phyloP scores from a whole-genome alignment of 1,140 invertebrate species.

The Proales similis region DNA sequence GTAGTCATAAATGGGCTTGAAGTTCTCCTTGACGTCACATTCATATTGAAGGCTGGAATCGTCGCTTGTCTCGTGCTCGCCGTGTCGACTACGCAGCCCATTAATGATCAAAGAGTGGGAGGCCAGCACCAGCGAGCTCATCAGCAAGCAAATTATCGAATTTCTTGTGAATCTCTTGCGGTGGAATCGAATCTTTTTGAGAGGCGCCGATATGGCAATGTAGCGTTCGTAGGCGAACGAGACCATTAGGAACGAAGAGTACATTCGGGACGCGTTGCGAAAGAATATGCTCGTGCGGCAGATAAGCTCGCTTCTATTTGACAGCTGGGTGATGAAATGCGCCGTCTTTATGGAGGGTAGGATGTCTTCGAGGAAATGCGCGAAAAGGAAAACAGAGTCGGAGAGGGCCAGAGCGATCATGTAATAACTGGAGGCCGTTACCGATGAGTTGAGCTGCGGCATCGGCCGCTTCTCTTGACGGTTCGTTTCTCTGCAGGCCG shows the following conservation, averaged over 20 bases:
- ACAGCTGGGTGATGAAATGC: background rate
- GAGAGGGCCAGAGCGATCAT: slow-evolving; percentile 5
- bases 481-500: background rate
- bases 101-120: slow-evolving; percentile 20
- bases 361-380: slow-evolving; percentile 31
- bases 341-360: background rate
- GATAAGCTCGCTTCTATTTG: background rate
- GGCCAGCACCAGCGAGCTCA: background rate
- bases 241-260: slow-evolving; percentile 19
- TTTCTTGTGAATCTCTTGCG: background rate
- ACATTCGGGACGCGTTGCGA: slow-evolving; percentile 3
- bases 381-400: slow-evolving; percentile 21
- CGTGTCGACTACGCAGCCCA: background rate
- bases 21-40: slow-evolving; percentile 19
- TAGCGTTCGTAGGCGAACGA: slow-evolving; percentile 30
- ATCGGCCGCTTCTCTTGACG: background rate
- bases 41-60: background rate
- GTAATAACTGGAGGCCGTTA: slow-evolving; percentile 18
- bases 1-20: slow-evolving; percentile 20
- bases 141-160: background rate
- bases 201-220: background rate
- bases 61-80: background rate
- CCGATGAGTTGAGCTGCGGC: no score
- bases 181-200: slow-evolving; percentile 6
- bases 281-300: slow-evolving; percentile 9